Conservation (phyloP, 1,140 invertebrate genomes). For the Rhynchophorus ferrugineus region DNA sequence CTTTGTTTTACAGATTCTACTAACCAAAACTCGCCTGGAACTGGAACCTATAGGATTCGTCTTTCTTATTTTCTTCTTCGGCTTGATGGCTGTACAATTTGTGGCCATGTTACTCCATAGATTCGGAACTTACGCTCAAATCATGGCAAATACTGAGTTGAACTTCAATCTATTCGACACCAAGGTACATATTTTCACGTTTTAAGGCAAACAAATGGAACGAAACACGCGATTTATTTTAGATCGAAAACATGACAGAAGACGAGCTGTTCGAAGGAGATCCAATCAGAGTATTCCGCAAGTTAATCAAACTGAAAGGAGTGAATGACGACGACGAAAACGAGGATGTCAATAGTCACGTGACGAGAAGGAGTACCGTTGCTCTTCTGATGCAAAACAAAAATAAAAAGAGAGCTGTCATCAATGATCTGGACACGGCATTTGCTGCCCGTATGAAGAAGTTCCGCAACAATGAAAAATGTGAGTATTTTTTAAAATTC, state of each 20-base stretch:
- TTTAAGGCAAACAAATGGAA: slow-evolving; percentile 6
- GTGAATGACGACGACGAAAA: slow-evolving; percentile 40
- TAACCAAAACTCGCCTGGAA: slow-evolving; percentile 50
- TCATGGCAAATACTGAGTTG: slow-evolving; percentile 68
- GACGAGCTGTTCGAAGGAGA: slow-evolving; percentile 20
- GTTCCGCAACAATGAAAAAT: slow-evolving; percentile 4
- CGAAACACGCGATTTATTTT: background rate
- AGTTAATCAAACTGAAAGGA: slow-evolving; percentile 36
- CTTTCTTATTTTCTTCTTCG: slow-evolving; percentile 66
- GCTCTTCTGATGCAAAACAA: slow-evolving; percentile 18
- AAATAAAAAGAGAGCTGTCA: slow-evolving; percentile 14
- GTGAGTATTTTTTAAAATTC: slow-evolving; percentile 7
- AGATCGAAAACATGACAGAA: slow-evolving; percentile 24
- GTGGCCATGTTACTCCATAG: slow-evolving; percentile 78
- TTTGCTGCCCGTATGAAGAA: slow-evolving; percentile 13
- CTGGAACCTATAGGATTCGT: slow-evolving; percentile 72
- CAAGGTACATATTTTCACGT: slow-evolving; percentile 24
- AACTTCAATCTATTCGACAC: slow-evolving; percentile 35
- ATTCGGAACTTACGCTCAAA: slow-evolving; percentile 75
- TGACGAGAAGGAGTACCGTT: slow-evolving; percentile 25
- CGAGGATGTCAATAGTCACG: slow-evolving; percentile 29
- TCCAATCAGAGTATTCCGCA: slow-evolving; percentile 22
- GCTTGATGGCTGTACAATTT: slow-evolving; percentile 69
- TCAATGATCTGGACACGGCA: slow-evolving; percentile 21
- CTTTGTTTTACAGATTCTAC: slow-evolving; percentile 34